Evolutionary conservation across 2,888 invertebrate genomes (phyloP).

Genomic region (Diarsia mendica): DNA sequence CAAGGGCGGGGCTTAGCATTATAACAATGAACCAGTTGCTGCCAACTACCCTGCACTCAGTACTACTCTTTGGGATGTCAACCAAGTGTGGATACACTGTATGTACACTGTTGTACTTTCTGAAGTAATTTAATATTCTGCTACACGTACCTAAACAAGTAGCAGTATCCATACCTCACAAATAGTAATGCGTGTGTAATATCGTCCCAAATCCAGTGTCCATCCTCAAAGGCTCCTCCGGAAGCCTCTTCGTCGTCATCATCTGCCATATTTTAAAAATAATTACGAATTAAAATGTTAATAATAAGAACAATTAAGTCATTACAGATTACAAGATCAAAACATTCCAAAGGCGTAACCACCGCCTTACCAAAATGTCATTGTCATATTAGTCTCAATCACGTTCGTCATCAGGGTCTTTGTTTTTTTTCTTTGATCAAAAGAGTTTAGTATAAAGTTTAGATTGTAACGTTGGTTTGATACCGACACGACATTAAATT

Average conservation of each 20-base stretch:
- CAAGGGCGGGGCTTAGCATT: background rate
- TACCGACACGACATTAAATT: background rate
- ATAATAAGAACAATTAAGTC: conserved; percentile 14
- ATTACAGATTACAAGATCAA: conserved; percentile 6
- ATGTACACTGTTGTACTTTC: no score
- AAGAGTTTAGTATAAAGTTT: background rate
- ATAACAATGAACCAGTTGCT: background rate
- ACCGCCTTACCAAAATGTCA: conserved; percentile 15
- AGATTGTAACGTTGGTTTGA: background rate
- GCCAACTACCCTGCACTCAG: no score
- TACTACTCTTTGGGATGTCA: no score
- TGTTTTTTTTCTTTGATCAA: background rate
- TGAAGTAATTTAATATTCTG: background rate
- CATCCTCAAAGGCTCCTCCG: conserved; percentile 84
- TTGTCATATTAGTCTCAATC: background rate
- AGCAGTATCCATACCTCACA: conserved; percentile 74
- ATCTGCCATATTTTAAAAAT: conserved; percentile 76
- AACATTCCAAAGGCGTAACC: conserved; percentile 3
- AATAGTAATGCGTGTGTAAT: conserved; percentile 73
- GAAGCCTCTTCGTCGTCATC: conserved; percentile 84
- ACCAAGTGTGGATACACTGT: no score
- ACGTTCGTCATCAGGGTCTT: background rate
- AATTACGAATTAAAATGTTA: conserved; percentile 24
- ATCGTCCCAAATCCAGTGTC: conserved; percentile 89
- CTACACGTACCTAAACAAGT: background rate